Conservation (phyloP, 2,113 vertebrate species). For the Petaurus breviceps region DNA sequence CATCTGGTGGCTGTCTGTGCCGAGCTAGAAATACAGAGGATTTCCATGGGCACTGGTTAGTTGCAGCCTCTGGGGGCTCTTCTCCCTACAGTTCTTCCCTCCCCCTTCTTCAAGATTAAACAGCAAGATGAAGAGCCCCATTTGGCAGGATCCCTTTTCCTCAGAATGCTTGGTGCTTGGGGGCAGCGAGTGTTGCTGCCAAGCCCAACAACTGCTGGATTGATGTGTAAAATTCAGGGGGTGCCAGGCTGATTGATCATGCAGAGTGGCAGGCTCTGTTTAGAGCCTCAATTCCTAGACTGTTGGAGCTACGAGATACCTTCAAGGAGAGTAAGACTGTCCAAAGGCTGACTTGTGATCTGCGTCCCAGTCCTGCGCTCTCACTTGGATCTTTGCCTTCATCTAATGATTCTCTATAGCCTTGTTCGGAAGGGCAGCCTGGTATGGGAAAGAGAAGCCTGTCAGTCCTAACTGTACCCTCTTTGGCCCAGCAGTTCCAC, state of each 20-base stretch:
- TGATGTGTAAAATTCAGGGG: neutral
- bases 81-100: neutral
- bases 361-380: neutral
- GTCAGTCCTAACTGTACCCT: neutral
- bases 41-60: constrained; percentile 23
- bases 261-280: neutral
- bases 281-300: neutral
- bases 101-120: constrained; percentile 39
- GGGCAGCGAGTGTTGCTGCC: neutral
- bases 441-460: too few relatives aligned
- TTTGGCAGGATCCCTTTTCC: constrained; percentile 25
- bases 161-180: constrained; percentile 29
- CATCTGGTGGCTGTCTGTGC: constrained; percentile 21
- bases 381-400: constrained; percentile 42
- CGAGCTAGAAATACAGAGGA: constrained; percentile 37
- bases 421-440: constrained; percentile 28
- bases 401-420: constrained; percentile 17
- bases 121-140: neutral
- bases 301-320: neutral
- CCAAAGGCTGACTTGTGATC: neutral
- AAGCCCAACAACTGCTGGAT: neutral
- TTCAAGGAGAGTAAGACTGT: neutral
- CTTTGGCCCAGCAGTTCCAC: neutral
- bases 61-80: constrained; percentile 4
- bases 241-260: too few relatives aligned